phyloP scores from a whole-genome alignment of 37 sponge, comb jelly and placozoan species.

The Spongia lamella region DNA sequence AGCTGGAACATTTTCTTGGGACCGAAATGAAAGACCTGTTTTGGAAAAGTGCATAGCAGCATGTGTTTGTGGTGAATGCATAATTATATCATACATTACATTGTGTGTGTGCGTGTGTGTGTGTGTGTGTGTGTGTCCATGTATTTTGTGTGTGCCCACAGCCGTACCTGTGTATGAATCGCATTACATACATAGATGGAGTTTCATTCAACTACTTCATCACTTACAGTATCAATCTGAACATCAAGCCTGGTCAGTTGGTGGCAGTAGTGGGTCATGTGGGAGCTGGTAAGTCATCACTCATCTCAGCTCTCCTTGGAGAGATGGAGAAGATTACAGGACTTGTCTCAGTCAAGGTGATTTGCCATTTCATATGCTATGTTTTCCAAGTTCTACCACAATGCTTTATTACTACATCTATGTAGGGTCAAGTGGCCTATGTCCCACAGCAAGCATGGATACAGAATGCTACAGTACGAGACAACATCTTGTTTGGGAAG shows the following conservation, averaged over 20 bases:
- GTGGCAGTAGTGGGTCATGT: conserved; percentile 98
- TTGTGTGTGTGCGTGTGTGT: conserved; percentile 8
- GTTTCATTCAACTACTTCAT: not conserved
- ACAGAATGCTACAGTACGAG: conserved; percentile 88
- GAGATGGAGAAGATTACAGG: conserved; percentile 95
- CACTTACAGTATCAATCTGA: conserved; percentile 72
- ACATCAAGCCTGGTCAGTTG: conserved; percentile 83
- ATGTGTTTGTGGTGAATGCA: no score
- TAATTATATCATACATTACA: no score
- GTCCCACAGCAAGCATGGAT: conserved; percentile 98
- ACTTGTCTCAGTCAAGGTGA: conserved; percentile 61
- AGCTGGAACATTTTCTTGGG: conserved; percentile 80
- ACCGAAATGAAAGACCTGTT: conserved; percentile 43
- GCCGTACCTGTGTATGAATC: no score
- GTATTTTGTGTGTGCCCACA: not conserved
- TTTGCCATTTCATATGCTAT: not conserved
- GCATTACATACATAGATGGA: no score
- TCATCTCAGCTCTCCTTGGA: conserved; percentile 91
- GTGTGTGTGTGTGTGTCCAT: not conserved
- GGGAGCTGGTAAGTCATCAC: conserved; percentile 97
- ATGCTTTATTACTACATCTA: not conserved
- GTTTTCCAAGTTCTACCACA: not conserved
- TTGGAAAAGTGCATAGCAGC: conserved; percentile 57
- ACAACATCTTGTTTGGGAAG: conserved; percentile 94
- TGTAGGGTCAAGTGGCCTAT: conserved; percentile 91